Conservation (phyloP, 2,113 vertebrate genomes). For the Hyperopisus bebe region DNA sequence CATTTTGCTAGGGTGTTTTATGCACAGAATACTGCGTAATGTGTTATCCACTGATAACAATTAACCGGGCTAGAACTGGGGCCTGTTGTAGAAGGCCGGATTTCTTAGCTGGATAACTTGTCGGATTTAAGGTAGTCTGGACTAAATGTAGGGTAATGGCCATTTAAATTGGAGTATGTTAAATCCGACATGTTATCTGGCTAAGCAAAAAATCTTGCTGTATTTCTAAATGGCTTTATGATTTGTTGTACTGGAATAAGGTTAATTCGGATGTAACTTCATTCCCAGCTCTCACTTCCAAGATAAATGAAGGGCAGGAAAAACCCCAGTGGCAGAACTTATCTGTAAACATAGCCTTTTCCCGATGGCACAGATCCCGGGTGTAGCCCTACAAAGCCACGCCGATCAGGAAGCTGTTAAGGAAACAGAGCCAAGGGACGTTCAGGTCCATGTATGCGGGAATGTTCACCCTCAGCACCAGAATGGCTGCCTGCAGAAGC, state of each 20-base stretch:
- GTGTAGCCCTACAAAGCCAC: slow-evolving; percentile 55
- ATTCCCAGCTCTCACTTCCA: background rate
- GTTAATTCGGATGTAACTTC: background rate
- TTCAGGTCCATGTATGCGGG: slow-evolving; percentile 75
- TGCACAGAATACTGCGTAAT: background rate
- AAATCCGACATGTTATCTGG: background rate
- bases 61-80: background rate
- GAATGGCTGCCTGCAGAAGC: slow-evolving; percentile 50
- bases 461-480: slow-evolving; percentile 55
- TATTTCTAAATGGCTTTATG: background rate
- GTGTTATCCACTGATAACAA: background rate
- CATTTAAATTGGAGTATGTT: background rate
- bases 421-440: slow-evolving; percentile 71
- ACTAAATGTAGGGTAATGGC: background rate
- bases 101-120: background rate
- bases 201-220: background rate
- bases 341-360: slow-evolving; percentile 51
- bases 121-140: no score
- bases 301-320: background rate
- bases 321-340: slow-evolving; percentile 64
- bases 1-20: background rate
- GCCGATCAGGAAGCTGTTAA: slow-evolving; percentile 75
- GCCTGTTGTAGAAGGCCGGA: background rate
- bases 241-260: background rate
- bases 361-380: slow-evolving; percentile 30